These are phyloP conservation scores for Platycheirus rosarum DNA, from an alignment of 2,888 invertebrate genomes.

Conservation along the genomic window DNA sequence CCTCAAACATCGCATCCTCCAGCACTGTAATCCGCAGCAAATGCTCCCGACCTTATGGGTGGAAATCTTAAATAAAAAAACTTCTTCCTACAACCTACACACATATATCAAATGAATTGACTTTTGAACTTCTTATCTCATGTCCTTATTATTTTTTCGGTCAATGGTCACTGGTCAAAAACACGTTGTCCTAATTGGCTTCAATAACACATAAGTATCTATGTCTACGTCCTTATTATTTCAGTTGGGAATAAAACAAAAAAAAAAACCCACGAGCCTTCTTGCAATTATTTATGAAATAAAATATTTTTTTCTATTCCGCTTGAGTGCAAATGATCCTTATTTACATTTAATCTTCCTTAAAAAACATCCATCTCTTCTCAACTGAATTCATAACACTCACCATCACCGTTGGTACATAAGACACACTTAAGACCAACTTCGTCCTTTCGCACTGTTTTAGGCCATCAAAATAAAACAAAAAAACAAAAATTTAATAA, in stretches of 20 bases:
- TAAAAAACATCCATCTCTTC: constrained; percentile 8
- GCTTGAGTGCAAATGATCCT: constrained; percentile 15
- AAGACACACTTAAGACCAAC: constrained; percentile 25
- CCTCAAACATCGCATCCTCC: too few species aligned
- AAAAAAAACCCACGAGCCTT: neutral
- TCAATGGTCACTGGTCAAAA: too few species aligned
- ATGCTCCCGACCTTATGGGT: too few species aligned
- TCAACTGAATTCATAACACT: neutral
- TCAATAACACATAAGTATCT: neutral
- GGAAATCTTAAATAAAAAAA: too few species aligned
- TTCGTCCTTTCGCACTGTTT: constrained; percentile 22
- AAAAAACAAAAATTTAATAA: constrained; percentile 14
- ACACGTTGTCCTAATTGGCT: neutral
- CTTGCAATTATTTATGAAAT: neutral
- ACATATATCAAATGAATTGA: too few species aligned
- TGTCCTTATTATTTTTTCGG: too few species aligned
- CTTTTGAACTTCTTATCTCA: too few species aligned
- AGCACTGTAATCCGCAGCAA: too few species aligned
- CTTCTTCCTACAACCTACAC: too few species aligned
- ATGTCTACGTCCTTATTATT: constrained; percentile 8
- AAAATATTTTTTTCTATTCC: constrained; percentile 7
- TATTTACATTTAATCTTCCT: constrained; percentile 7
- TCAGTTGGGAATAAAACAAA: neutral
- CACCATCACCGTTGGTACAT: neutral
- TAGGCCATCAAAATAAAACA: constrained; percentile 7